Evolutionary conservation across 2,888 invertebrate genomes (phyloP).

Genomic region (Baccha elongata): DNA sequence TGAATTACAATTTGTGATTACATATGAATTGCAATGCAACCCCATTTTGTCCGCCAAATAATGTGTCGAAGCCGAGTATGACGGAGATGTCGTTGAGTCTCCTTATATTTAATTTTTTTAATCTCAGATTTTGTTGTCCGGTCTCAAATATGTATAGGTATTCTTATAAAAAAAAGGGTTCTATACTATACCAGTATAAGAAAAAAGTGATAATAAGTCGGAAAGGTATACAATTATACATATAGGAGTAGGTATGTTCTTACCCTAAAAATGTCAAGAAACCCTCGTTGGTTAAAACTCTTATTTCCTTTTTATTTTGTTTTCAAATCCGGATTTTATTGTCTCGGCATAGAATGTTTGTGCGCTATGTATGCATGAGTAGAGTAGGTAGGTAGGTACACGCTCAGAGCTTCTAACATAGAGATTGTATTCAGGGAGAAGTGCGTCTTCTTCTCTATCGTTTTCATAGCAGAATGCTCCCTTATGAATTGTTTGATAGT

Average conservation of each 20-base stretch:
- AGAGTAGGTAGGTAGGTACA: too few species aligned
- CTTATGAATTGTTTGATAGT: slow-evolving; percentile 20
- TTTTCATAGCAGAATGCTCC: slow-evolving; percentile 4
- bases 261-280: slow-evolving; percentile 63
- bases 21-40: slow-evolving; percentile 44
- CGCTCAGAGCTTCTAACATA: not conserved
- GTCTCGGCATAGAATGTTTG: slow-evolving; percentile 14
- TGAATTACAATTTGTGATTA: slow-evolving; percentile 28
- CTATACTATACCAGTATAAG: not conserved
- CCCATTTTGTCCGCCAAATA: slow-evolving; percentile 56
- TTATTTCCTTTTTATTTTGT: slow-evolving; percentile 22
- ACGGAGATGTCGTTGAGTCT: slow-evolving; percentile 24
- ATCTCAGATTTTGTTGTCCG: slow-evolving; percentile 11
- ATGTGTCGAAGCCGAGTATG: slow-evolving; percentile 43
- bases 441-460: slow-evolving; percentile 2
- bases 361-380: not conserved
- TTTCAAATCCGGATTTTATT: slow-evolving; percentile 54
- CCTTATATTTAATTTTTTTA: slow-evolving; percentile 7
- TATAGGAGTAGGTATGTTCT: too few species aligned
- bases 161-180: slow-evolving; percentile 5
- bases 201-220: slow-evolving; percentile 11
- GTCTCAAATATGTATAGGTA: not conserved
- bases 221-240: slow-evolving; percentile 55
- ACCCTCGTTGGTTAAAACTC: slow-evolving; percentile 32
- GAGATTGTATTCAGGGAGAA: slow-evolving; percentile 10